phyloP scores from a whole-genome alignment of 2,888 invertebrate species.

The Hecatera dysodea region DNA sequence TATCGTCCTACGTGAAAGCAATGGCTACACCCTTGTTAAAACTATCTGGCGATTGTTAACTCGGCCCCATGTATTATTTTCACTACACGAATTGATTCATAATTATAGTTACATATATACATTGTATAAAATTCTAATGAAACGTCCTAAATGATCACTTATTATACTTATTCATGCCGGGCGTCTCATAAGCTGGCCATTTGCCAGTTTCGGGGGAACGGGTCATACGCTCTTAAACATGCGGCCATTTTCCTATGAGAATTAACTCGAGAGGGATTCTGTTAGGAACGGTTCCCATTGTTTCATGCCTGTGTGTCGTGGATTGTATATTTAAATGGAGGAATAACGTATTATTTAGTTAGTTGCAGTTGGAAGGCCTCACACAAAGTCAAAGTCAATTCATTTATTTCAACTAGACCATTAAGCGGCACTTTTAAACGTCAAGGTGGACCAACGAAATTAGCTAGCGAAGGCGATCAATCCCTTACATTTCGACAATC shows the following conservation, averaged over 20 bases:
- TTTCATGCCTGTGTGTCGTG: background rate
- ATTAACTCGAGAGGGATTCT: slow-evolving; percentile 4
- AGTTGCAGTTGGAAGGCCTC: background rate
- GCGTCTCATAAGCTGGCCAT: slow-evolving; percentile 23
- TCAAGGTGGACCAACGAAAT: too few relatives aligned
- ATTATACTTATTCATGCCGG: slow-evolving; percentile 15
- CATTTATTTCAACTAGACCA: too few relatives aligned
- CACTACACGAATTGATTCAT: background rate
- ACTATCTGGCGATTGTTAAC: too few relatives aligned
- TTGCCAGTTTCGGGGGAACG: slow-evolving; percentile 27
- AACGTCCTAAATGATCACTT: slow-evolving; percentile 10
- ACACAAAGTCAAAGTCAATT: too few relatives aligned
- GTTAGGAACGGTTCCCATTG: background rate
- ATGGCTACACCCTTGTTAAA: too few relatives aligned
- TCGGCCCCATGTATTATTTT: background rate
- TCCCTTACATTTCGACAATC: too few relatives aligned
- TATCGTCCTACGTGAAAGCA: too few relatives aligned
- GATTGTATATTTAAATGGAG: slow-evolving; percentile 8
- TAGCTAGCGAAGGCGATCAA: too few relatives aligned
- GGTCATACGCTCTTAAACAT: slow-evolving; percentile 34
- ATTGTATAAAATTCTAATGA: slow-evolving; percentile 8
- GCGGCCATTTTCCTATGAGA: slow-evolving; percentile 24
- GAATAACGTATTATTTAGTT: background rate
- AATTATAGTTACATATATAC: background rate
- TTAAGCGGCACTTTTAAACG: too few relatives aligned